Evolutionary conservation across 2,888 invertebrate species (phyloP), one percentile per base, ranked within the genome.

Genomic region (Calameuta filiformis): DNA sequence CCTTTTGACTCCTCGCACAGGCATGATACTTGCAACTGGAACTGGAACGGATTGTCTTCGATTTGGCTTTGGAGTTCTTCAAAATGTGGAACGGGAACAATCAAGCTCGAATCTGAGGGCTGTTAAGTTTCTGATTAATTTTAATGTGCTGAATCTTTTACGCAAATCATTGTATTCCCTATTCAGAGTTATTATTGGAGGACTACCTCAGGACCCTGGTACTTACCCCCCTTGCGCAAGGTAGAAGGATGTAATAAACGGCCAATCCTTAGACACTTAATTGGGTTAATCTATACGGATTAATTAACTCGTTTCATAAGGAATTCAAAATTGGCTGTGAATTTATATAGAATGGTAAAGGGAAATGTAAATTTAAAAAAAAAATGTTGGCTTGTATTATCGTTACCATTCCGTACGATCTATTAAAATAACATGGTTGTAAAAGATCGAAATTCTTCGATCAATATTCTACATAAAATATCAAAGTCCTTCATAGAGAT

Each of bases 261-360:
- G 83, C 82, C 85, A 84, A 85, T 87, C 85, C 85, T 86, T 84
- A 84, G 84, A 83, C 56, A 56, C 85, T 86, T 86, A 88, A 88
- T 89, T 89, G 86, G 86, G 85, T 88, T 87, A 87, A 87, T 88
- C 86, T 86, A 85, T 85, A 84, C 85, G 87, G 85, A 87, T 88
- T 89, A 85, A 88, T 88, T 88, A 87, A 86, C 84, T 83, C 82
- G 81, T 23, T 56, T 9, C 56, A 23, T 23, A 23, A 23, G 56
- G 56, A 56, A 15, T 56, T 56, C 56, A 56, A 56, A 56, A 56
- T 56, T 56, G 56, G 9, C 56, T 56, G 23, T 23, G 56, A 23
- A 56, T 56, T 23, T 56, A 56, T 56, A 56, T 56, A 23, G 23
- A 56, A 56, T 56, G 56, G 2, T 9, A 23, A 23, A 23, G 23